Base-by-base conservation (phyloP, 2,888 invertebrate species). In the Patella depressa region DNA sequence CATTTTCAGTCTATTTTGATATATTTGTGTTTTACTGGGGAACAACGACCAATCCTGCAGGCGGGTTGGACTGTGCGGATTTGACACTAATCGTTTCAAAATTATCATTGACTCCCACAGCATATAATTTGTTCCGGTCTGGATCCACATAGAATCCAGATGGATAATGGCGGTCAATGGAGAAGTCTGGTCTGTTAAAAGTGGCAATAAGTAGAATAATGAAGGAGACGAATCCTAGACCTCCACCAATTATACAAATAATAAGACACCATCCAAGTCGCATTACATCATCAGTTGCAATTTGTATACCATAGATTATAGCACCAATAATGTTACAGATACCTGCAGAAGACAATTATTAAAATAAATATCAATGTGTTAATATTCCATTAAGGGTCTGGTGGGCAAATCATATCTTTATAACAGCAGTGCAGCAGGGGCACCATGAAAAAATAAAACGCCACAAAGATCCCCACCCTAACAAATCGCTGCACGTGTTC, bases 191-290 rank as follows among this genome's bases (percentile, higher is more conserved):
- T 73, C 83, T 85, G 72, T 85, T 82, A 65, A 83, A 76, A 45
- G 82, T 79, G 19, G 87, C 83, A 24, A 87, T 83, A 65, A 86
- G 76, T 24, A 89, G 80, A 69, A 88, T 81, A 24, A 88, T 80
- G 81, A 86, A 86, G 2, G 84, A 84, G 29, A 87, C 81, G 65
- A 88, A 81, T 34, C 84, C 81, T 65, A 82, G 73, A 1, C 79
- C 85, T 53, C 85, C 85, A 19, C 85, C 88, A 53, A 87, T 83
- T 59, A 86, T 81, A 24, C 84, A 82, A 53, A 86, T 80, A 75
- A 87, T 84, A 54, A 87, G 76, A 76, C 87, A 85, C 88, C 88
- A 88, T 55, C 80, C 79, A 1, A 86, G 55, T 2, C 74, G 74
- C 86, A 85, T 85, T 24, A 77, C 78, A 53, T 82, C 81, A 17